Conservation (phyloP, 2,797 vertebrate species). For the Steatocranus sp. region DNA sequence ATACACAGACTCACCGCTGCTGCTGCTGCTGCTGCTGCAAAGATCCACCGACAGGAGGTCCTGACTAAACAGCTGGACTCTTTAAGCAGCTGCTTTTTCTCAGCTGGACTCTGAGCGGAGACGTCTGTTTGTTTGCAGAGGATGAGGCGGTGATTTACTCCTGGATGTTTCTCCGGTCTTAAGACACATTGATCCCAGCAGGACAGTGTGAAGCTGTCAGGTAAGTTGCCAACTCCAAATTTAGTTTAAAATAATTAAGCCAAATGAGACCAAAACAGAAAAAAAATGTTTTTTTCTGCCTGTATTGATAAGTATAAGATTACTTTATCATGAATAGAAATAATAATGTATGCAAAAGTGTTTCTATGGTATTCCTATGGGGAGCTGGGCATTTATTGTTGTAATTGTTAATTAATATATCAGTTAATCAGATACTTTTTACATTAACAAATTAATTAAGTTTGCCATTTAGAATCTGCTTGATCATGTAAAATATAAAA, state of each 20-base stretch:
- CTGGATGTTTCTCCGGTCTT: neutral
- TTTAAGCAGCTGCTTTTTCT: neutral
- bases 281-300: neutral
- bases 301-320: neutral
- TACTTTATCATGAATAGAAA: neutral
- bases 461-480: neutral
- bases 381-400: neutral
- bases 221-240: slow-evolving; percentile 7
- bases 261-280: neutral
- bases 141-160: neutral
- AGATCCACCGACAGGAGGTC: neutral
- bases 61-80: slow-evolving; percentile 5
- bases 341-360: neutral
- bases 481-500: neutral
- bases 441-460: neutral
- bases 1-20: neutral
- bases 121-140: neutral
- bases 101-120: neutral
- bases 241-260: neutral
- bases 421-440: neutral
- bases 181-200: neutral
- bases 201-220: slow-evolving; percentile 1
- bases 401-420: neutral
- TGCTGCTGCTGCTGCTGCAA: slow-evolving; percentile 1
- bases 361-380: neutral